Evolutionary conservation across 2,888 invertebrate genomes (phyloP).

Genomic region (Lepidocyrtoides sp.): DNA sequence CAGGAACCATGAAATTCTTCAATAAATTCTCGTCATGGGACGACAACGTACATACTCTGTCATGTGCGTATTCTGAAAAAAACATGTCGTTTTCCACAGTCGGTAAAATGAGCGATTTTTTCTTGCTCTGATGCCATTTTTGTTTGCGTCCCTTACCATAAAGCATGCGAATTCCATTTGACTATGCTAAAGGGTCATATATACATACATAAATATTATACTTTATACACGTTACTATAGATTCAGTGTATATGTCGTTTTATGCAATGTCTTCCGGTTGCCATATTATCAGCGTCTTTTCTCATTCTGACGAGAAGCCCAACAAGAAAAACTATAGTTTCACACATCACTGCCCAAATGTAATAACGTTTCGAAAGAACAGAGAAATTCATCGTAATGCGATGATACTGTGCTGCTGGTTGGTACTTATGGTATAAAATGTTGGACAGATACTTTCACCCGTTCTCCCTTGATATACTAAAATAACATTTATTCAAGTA

Average conservation of each 20-base stretch:
- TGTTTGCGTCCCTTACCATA: not conserved
- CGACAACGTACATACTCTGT: not conserved
- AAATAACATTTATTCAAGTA: not conserved
- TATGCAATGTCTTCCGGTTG: too few relatives aligned
- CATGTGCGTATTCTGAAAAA: not conserved
- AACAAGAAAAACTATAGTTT: constrained; percentile 62
- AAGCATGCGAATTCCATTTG: not conserved
- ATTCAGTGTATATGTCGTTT: too few relatives aligned
- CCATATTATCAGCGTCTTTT: not conserved
- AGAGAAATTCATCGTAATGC: constrained; percentile 37
- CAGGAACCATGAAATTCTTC: constrained; percentile 71
- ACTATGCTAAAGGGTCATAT: not conserved
- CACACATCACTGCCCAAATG: constrained; percentile 71
- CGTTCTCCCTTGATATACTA: not conserved
- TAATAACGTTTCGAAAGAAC: constrained; percentile 58
- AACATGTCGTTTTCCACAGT: not conserved
- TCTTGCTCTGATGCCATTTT: not conserved
- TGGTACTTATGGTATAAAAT: constrained; percentile 14
- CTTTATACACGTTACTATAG: too few relatives aligned
- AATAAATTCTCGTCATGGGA: constrained; percentile 68
- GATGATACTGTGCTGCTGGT: not conserved
- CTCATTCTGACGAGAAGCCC: constrained; percentile 2
- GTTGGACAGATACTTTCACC: not conserved
- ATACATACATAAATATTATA: constrained; percentile 43
- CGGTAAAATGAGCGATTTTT: constrained; percentile 24